Evolutionary conservation across 2,888 invertebrate species (phyloP).

Genomic region (Caenorhabditis japonica): DNA sequence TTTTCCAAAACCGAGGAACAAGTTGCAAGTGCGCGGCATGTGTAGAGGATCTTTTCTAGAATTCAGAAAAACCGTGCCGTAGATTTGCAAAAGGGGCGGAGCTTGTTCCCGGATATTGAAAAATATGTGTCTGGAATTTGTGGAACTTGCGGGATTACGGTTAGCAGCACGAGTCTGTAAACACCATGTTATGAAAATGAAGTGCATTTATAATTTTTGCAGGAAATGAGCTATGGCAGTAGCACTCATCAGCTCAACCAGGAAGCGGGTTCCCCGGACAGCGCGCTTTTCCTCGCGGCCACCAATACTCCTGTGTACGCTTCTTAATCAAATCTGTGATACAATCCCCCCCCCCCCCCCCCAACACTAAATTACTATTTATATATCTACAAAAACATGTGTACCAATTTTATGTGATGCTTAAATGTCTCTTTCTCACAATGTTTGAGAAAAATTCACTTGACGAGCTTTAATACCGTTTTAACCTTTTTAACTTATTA

Average conservation of each 20-base stretch:
- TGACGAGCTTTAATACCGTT: constrained; percentile 25
- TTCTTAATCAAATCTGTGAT: constrained; percentile 33
- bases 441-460: constrained; percentile 31
- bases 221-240: constrained; percentile 28
- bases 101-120: too few species aligned
- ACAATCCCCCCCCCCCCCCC: constrained; percentile 5
- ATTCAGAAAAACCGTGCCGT: too few species aligned
- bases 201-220: constrained; percentile 11
- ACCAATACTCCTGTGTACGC: constrained; percentile 37
- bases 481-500: constrained; percentile 24
- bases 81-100: too few species aligned
- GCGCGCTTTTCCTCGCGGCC: constrained; percentile 22
- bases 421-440: constrained; percentile 2
- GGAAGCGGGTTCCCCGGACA: constrained; percentile 47
- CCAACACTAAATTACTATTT: background rate
- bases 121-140: too few species aligned
- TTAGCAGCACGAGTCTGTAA: too few species aligned
- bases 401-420: constrained; percentile 41
- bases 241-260: constrained; percentile 41
- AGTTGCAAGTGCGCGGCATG: too few species aligned
- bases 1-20: too few species aligned
- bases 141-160: too few species aligned
- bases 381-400: constrained; percentile 15
- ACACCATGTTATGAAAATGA: too few species aligned
- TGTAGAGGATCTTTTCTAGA: too few species aligned